Evolutionary conservation across 2,888 invertebrate genomes (phyloP), one percentile per base, ranked within the genome.

Genomic region (Artemia sinica): DNA sequence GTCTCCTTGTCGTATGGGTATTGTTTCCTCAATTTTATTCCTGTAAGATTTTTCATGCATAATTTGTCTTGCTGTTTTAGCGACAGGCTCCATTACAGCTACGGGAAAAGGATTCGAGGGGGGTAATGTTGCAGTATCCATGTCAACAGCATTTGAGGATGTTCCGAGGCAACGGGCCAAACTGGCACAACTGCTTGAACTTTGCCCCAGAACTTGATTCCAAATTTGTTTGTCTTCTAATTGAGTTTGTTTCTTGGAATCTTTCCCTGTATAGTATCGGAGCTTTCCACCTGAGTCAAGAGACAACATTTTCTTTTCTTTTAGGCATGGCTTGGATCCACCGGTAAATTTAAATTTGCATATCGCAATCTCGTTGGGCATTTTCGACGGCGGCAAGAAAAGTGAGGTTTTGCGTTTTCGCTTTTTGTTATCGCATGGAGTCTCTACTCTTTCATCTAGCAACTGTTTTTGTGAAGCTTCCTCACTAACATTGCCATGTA

Each of bases 281-380:
- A 91, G 90, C 75, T 91, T 91, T 0, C 91, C 91, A 1, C 89
- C 90, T 0, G 90, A 86, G 76, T 91, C 91, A 0, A 92, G 90
- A 0, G 90, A 90, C 0, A 92, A 81, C 85, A 91, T 91, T 77
- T 92, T 92, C 79, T 92, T 92, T 75, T 92, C 91, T 76, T 92
- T 90, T 67, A 92, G 76, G 70, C 86, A 86, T 0, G 92, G 92
- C 73, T 90, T 89, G 0, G 90, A 89, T 0, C 92, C 92, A 0
- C 91, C 91, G 0, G 91, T 91, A 76, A 92, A 91, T 77, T 92
- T 92, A 76, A 92, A 92, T 77, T 92, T 92, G 77, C 92, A 92
- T 75, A 92, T 92, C 77, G 88, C 88, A 65, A 89, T 91, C 72
- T 78, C 75, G 71, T 79, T 83, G 74, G 87, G 87, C 6, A 85